Evolutionary conservation across 2,888 invertebrate species (phyloP).

Genomic region (Polydrusus cervinus): DNA sequence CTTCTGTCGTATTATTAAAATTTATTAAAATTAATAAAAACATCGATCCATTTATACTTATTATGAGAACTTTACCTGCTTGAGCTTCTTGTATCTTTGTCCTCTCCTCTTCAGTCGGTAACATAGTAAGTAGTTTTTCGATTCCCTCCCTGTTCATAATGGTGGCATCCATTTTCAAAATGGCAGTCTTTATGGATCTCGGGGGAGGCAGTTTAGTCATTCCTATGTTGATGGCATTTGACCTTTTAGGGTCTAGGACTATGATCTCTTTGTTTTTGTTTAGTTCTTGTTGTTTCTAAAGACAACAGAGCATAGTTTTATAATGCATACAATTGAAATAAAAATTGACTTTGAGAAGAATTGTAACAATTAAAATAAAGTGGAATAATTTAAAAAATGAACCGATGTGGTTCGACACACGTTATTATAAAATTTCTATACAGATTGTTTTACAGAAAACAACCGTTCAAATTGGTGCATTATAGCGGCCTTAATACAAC

Average conservation of each 20-base stretch:
- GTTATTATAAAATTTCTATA: too few relatives aligned
- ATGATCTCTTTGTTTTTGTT: constrained; percentile 93
- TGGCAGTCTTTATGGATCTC: constrained; percentile 98
- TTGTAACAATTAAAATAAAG: constrained; percentile 3
- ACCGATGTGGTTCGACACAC: too few relatives aligned
- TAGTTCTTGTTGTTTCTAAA: constrained; percentile 86
- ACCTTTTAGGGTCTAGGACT: constrained; percentile 96
- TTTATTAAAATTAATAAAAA: too few relatives aligned
- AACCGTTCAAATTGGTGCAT: too few relatives aligned
- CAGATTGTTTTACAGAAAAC: too few relatives aligned
- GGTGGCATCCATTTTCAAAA: constrained; percentile 98
- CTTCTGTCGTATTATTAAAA: too few relatives aligned
- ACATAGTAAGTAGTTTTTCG: constrained; percentile 97
- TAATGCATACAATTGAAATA: neutral
- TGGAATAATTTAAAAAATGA: neutral
- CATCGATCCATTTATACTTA: too few relatives aligned
- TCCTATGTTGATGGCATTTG: constrained; percentile 99
- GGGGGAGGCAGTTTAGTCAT: constrained; percentile 99
- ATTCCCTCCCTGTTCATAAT: constrained; percentile 98
- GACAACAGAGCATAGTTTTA: neutral
- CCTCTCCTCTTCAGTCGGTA: constrained; percentile 96
- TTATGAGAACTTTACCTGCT: constrained; percentile 77
- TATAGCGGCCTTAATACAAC: too few relatives aligned
- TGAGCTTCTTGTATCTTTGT: constrained; percentile 97
- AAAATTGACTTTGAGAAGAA: neutral